Base-by-base conservation (phyloP, 2,113 vertebrate species). In the Cyphomyrus plagiostoma region DNA sequence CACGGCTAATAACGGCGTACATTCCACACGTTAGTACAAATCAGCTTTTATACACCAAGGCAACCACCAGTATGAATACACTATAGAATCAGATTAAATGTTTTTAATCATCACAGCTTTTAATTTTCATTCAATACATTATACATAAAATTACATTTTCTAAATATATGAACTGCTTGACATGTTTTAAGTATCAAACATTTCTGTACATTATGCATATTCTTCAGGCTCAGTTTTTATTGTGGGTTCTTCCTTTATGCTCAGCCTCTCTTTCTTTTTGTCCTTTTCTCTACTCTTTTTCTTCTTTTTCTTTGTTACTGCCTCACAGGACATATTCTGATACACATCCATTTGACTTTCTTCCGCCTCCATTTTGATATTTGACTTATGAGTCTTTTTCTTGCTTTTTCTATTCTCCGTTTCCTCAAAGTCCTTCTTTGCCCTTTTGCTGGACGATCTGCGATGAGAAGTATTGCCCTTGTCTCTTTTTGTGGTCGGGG, bases 211-310 rank as follows among this genome's bases (percentile, higher is more conserved):
- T 86, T 88, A 93, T 1, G 46, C 88, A 49, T 0, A 1, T 90
- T 95, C 93, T 30, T 90, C 0, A 0, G 92, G 92, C 90, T 96
- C 95, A 30, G 17, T 82, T 93, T 95, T 96, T 3, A 92, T 89
- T 3, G 74, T 50, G 0, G 92, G 86, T 89, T 95, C 94, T 84
- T 86, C 39, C 50, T 95, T 94, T 26, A 94, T 91, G 0, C 1
- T 86, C 21, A 92, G 1, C 15, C 23, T 11, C n/a, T 92, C 58
- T 30, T n/a, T 89, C 91, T 93, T 95, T 4, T 94, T 93, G 70
- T 94, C 95, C 77, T 93, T 95, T 58, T 93, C 95, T 90, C 94
- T 95, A 53, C 89, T 88, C 50, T 88, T 92, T 45, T 70, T 91
- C 42, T 87, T 90, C 56, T 90, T 88, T 3, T 45, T 17, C 21